Percentiles rank a stretch among this genome's conserved stretches.
Conservation (phyloP, 2,888 invertebrate genomes). For the Argyresthia albistria region DNA sequence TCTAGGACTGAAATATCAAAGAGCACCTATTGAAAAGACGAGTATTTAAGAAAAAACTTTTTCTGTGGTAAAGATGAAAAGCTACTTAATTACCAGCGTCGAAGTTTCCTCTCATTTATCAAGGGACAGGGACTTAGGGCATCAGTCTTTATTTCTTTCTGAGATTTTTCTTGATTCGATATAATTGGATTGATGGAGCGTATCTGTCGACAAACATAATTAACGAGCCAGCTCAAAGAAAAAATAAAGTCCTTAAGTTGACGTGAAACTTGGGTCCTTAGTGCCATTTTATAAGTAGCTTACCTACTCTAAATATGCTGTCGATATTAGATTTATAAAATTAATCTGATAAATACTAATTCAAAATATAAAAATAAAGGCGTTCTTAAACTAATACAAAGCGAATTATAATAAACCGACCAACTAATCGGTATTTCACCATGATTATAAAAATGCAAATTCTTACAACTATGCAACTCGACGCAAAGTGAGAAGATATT, state of each 20-base stretch:
- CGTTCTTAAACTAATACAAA: too few species aligned
- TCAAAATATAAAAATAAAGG: too few species aligned
- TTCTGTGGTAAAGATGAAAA: background rate
- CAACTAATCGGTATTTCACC: too few species aligned
- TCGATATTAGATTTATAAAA: background rate
- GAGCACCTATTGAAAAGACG: background rate
- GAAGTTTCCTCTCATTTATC: slow-evolving; percentile 3
- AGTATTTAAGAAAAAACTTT: background rate
- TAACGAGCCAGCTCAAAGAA: slow-evolving; percentile 20
- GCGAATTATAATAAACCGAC: too few species aligned
- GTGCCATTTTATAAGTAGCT: background rate
- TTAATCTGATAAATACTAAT: too few species aligned
- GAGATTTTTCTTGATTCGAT: slow-evolving; percentile 39
- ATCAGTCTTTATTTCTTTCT: slow-evolving; percentile 13
- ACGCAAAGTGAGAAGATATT: too few species aligned
- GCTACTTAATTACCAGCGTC: background rate
- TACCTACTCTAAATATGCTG: background rate
- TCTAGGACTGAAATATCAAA: too few species aligned
- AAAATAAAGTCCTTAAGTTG: background rate
- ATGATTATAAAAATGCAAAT: too few species aligned
- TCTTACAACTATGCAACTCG: too few species aligned
- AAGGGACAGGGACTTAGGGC: slow-evolving; percentile 6
- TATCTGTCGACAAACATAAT: slow-evolving; percentile 52
- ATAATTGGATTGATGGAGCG: slow-evolving; percentile 59
- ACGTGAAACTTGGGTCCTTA: background rate